These are phyloP conservation scores for Bathynomus jamesi DNA, from an alignment of 1,140 invertebrate species.

Conservation along the genomic window DNA sequence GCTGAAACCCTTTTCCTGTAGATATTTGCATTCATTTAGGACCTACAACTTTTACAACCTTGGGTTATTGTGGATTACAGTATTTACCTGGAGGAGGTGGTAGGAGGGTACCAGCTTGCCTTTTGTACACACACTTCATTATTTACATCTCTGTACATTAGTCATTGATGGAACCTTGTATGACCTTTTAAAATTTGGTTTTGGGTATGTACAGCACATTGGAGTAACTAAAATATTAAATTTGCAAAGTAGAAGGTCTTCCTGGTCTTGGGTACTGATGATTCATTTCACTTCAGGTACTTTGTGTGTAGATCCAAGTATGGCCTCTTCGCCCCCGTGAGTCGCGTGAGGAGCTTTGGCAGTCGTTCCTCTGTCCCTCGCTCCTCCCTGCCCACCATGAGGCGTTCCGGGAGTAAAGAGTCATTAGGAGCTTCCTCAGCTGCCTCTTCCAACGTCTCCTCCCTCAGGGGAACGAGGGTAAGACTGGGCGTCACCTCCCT, in stretches of 20 bases:
- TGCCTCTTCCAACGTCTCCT: conserved; percentile 57
- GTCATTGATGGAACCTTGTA: background rate
- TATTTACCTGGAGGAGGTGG: too few species aligned
- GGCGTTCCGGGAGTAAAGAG: conserved; percentile 71
- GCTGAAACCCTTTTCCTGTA: too few species aligned
- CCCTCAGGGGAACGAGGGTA: conserved; percentile 52
- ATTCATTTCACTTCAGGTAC: conserved; percentile 60
- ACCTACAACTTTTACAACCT: too few species aligned
- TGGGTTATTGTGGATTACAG: too few species aligned
- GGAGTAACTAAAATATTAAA: conserved; percentile 12
- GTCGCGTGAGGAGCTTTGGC: conserved; percentile 59
- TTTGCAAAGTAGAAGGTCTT: too few species aligned
- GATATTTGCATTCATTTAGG: too few species aligned
- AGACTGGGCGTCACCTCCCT: conserved; percentile 64
- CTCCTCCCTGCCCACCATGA: conserved; percentile 50
- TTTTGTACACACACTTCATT: background rate
- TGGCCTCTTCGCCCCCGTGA: conserved; percentile 83
- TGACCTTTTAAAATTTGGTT: background rate
- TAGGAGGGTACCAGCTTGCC: too few species aligned
- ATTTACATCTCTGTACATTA: background rate
- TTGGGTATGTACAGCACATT: background rate
- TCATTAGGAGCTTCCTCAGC: conserved; percentile 63
- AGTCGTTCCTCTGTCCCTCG: conserved; percentile 49
- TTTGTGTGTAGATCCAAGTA: conserved; percentile 83
- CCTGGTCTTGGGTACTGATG: too few species aligned